Conservation (phyloP, 2,888 invertebrate genomes). For the Apotomis turbidana region DNA sequence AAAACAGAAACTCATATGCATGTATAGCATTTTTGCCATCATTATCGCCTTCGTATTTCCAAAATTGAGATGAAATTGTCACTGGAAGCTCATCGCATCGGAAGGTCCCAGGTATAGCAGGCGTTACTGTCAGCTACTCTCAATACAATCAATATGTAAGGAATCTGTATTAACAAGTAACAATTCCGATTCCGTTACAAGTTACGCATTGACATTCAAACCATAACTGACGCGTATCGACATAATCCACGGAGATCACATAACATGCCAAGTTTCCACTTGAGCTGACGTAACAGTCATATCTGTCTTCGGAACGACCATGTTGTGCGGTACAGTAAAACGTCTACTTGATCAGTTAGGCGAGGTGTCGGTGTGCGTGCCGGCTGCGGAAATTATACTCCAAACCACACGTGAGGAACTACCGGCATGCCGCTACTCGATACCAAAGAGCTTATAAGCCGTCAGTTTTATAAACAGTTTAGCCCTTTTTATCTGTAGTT, state of each 20-base stretch:
- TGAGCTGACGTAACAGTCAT: background rate
- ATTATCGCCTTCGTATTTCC: no score
- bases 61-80: no score
- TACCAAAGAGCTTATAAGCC: background rate
- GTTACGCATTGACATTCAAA: no score
- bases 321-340: conserved; percentile 1
- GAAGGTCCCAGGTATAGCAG: no score
- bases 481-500: background rate
- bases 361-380: conserved; percentile 32
- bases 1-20: no score
- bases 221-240: background rate
- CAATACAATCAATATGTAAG: no score
- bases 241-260: background rate
- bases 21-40: no score
- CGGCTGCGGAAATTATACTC: conserved; percentile 30
- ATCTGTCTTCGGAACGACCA: conserved; percentile 7
- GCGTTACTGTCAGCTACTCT: no score
- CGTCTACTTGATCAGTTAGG: conserved; percentile 10
- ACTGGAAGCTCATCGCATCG: no score
- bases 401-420: conserved; percentile 11
- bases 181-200: no score
- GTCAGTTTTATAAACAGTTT: background rate
- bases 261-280: background rate
- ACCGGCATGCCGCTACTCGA: background rate
- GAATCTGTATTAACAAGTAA: no score